Evolutionary conservation across 2,888 invertebrate species (phyloP), one percentile per base, ranked within the genome.

Genomic region (Agrilus mali): DNA sequence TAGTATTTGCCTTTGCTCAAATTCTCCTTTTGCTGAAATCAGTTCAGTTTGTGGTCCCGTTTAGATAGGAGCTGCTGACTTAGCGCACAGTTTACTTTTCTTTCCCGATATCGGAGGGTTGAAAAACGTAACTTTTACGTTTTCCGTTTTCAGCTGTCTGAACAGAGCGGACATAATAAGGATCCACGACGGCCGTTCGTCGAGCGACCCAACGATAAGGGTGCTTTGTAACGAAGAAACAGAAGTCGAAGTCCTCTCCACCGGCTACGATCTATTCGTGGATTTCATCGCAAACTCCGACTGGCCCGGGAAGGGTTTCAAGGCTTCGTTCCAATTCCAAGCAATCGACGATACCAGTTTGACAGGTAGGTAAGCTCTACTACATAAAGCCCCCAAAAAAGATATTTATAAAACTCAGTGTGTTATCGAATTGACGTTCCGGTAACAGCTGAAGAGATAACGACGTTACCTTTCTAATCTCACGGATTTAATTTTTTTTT

Each of bases 251-350:
- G 77, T 89, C 49, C 73, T 86, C 49, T 89, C 89, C 40, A 86
- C 85, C n/a, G 86, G 87, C 4, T 77, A 84, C 8, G 81, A 86
- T 55, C 71, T 90, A 45, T 77, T 82, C 58, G 74, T 90, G 53
- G 87, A 89, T 68, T 89, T 90, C 66, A 82, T 86, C 35, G 84
- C 86, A 44, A 86, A 86, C 67, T 87, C 87, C 1, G 80, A 79
- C 46, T 75, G 76, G 60, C 84, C 85, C 0, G 85, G 84, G 0
- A 82, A 82, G 56, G 86, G 86, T 2, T 86, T 86, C 64, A 81
- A 82, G 56, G 85, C 83, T 45, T 77, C 74, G 47, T 84, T 77
- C 65, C 79, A 80, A 58, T 84, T 83, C 58, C 81, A 82, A 55
- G 78, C 79, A 12, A 62, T 74, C 56, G 78, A 78, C 50, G 76